Conservation (phyloP, 2,888 invertebrate species). For the Hypomecis punctinalis region DNA sequence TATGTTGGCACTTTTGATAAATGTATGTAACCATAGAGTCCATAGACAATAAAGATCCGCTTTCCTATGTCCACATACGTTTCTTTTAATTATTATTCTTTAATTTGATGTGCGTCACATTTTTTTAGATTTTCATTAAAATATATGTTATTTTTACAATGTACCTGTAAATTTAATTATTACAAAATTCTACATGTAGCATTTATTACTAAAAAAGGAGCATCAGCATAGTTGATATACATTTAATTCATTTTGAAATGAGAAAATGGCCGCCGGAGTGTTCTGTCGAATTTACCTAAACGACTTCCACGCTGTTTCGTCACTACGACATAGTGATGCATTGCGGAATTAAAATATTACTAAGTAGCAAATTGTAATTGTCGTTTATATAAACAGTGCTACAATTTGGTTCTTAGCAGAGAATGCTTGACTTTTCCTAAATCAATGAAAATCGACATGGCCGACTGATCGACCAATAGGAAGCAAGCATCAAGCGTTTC, state of each 20-base stretch:
- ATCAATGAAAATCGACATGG: slow-evolving; percentile 86
- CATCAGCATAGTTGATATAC: slow-evolving; percentile 16
- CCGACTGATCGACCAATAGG: slow-evolving; percentile 90
- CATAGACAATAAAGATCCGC: background rate
- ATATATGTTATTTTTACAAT: too few species aligned
- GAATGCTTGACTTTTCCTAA: slow-evolving; percentile 50
- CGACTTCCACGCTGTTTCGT: slow-evolving; percentile 31
- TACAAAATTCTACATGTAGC: too few species aligned
- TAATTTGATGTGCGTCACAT: background rate
- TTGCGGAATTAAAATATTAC: slow-evolving; percentile 22
- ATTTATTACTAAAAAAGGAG: slow-evolving; percentile 21
- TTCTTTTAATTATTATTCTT: background rate
- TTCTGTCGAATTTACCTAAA: slow-evolving; percentile 37
- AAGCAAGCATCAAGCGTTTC: slow-evolving; percentile 87
- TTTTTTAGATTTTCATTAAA: too few species aligned
- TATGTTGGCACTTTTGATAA: background rate
- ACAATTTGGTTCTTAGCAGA: slow-evolving; percentile 6
- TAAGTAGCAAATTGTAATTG: background rate
- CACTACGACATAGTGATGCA: slow-evolving; percentile 13
- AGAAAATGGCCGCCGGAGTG: slow-evolving; percentile 61
- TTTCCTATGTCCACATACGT: background rate
- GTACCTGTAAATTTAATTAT: too few species aligned
- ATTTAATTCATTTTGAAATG: slow-evolving; percentile 47
- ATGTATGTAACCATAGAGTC: slow-evolving; percentile 2
- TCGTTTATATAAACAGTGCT: slow-evolving; percentile 31